Evolutionary conservation across 2,113 vertebrate species (phyloP).

Genomic region (Odocoileus virginianus): DNA sequence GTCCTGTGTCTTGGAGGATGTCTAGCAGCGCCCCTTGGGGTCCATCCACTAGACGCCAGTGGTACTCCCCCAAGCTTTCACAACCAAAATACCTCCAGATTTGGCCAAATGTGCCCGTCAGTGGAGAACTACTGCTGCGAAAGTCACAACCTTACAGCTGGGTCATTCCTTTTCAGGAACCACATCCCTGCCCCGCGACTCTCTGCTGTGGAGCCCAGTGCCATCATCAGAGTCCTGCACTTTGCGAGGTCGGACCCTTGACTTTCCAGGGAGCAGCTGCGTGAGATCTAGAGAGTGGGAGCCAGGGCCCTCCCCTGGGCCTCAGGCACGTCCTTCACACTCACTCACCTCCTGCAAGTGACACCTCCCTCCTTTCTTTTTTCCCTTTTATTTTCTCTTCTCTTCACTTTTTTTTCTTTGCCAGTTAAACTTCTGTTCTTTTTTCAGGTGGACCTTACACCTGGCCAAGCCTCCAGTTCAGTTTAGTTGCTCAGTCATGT

Average conservation of each 20-base stretch:
- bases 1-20: not conserved
- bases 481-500: not conserved
- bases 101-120: not conserved
- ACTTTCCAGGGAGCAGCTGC: not conserved
- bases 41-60: not conserved
- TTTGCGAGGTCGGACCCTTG: not conserved
- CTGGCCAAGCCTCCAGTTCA: not conserved
- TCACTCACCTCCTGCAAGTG: too few species aligned
- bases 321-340: not conserved
- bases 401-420: not conserved
- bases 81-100: not conserved
- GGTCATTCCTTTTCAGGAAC: not conserved
- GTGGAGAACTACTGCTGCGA: not conserved
- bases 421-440: not conserved
- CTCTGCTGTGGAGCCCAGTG: not conserved
- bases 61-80: not conserved
- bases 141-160: not conserved
- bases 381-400: not conserved
- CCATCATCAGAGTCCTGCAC: not conserved
- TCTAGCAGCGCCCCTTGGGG: too few species aligned
- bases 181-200: fast-evolving
- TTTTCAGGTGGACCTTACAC: not conserved
- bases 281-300: not conserved
- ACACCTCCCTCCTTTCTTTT: not conserved
- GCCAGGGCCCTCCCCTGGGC: too few species aligned